Evolutionary conservation across 1,140 invertebrate genomes (phyloP).

Genomic region (Aleiodes sp.): DNA sequence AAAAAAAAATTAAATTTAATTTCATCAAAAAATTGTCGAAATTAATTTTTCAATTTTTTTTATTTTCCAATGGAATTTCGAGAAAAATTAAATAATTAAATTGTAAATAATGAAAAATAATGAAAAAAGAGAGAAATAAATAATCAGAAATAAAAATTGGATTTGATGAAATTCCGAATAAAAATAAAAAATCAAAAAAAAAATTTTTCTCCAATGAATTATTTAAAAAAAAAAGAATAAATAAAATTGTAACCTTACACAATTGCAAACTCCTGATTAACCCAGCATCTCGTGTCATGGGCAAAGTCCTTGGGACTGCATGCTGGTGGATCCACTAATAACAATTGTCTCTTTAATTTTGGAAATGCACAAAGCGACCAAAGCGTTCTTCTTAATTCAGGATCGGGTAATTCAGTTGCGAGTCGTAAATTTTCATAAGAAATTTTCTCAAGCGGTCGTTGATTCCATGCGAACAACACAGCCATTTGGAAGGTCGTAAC

Average conservation of each 20-base stretch:
- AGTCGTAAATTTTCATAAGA: constrained; percentile 94
- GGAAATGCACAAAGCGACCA: constrained; percentile 98
- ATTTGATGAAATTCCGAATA: constrained; percentile 20
- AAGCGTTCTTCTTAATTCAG: constrained; percentile 93
- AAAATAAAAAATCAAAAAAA: constrained; percentile 16
- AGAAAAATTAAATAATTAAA: too few relatives aligned
- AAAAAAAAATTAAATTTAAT: too few relatives aligned
- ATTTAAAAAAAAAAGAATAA: constrained; percentile 36
- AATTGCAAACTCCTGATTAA: constrained; percentile 95
- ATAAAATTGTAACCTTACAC: constrained; percentile 70
- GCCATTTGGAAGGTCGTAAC: constrained; percentile 99
- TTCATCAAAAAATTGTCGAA: too few relatives aligned
- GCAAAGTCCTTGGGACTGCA: constrained; percentile 93
- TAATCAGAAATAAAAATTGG: too few relatives aligned
- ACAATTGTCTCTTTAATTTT: constrained; percentile 92
- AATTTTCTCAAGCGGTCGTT: constrained; percentile 89
- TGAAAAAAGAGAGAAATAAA: too few relatives aligned
- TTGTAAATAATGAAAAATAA: too few relatives aligned
- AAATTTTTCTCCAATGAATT: not conserved
- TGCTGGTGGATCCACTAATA: constrained; percentile 82
- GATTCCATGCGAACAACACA: constrained; percentile 99
- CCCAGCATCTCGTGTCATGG: constrained; percentile 93
- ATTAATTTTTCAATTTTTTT: too few relatives aligned
- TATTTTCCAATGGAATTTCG: too few relatives aligned
- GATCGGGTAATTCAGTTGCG: constrained; percentile 96